Evolutionary conservation across 2,113 vertebrate genomes (phyloP), one percentile per base, ranked within the genome.

Genomic region (Benitochromis conjunctus): DNA sequence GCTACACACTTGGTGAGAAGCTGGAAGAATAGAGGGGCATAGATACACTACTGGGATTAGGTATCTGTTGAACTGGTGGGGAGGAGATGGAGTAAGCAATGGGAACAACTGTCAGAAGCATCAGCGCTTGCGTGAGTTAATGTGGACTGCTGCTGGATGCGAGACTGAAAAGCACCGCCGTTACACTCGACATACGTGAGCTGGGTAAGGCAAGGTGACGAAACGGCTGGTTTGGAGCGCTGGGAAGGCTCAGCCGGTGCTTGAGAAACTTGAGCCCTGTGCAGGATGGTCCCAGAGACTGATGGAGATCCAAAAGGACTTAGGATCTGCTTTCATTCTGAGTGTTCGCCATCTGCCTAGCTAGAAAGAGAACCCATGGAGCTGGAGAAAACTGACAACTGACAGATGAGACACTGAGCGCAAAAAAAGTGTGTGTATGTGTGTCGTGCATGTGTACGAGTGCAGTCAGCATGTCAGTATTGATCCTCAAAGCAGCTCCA

Each of bases 321-420:
- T 91, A 86, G 88, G 90, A 93, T 91, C 90, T 94, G 93, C 95
- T 95, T 96, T 95, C 94, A 95, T 90, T 94, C 91, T 93, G 91
- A 94, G 92, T 94, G 90, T 91, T 93, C 86, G 60, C 95, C 94
- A 95, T 95, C 94, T 95, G 95, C 90, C 94, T 90, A 80, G 80
- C 85, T 90, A 91, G 83, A 94, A 92, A 93, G 89, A 90, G 86
- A 94, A 77, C 83, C 91, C 77, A 48, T 74, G 38, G 87, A 89
- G 91, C 84, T 81, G 89, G 86, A 89, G 91, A 92, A 92, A 92
- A 92, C 81, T 92, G 85, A 93, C 88, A 87, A 92, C 80, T 91
- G 92, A 94, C 92, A 94, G 93, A 95, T 92, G 91, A 94, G 89
- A 92, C 90, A 88, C 87, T 84, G 87, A 78, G 86, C 26, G 34